Conservation (phyloP, 1,140 invertebrate species). For the Coenobita brevimanus region DNA sequence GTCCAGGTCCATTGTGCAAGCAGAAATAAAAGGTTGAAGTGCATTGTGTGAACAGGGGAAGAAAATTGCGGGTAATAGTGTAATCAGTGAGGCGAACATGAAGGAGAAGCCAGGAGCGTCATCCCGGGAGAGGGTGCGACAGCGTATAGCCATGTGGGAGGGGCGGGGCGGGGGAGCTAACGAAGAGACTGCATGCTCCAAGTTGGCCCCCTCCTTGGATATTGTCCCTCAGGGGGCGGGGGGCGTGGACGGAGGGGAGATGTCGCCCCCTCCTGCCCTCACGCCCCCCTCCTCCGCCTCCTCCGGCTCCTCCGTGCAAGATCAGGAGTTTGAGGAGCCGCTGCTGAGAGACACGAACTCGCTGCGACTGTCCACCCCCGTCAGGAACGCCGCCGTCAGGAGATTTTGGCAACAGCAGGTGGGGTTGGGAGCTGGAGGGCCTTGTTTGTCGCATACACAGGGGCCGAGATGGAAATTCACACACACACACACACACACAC, state of each 20-base stretch:
- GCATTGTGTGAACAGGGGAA: too few species aligned
- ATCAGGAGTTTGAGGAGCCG: slow-evolving; percentile 37
- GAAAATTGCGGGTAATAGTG: too few species aligned
- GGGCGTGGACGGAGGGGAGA: too few species aligned
- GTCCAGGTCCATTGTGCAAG: too few species aligned
- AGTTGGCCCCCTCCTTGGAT: neutral
- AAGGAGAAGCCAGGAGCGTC: neutral
- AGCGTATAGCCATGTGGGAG: slow-evolving; percentile 56
- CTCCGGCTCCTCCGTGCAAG: slow-evolving; percentile 12
- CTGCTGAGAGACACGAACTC: slow-evolving; percentile 14
- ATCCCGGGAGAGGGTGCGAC: slow-evolving; percentile 30
- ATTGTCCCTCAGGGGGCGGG: too few species aligned
- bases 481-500: too few species aligned
- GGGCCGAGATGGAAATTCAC: neutral
- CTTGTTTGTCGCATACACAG: neutral
- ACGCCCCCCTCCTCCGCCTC: slow-evolving; percentile 9
- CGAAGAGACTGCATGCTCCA: neutral
- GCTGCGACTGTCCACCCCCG: slow-evolving; percentile 14
- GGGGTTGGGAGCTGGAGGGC: neutral
- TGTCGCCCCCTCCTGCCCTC: neutral
- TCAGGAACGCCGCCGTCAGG: slow-evolving; percentile 62
- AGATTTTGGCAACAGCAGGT: slow-evolving; percentile 63
- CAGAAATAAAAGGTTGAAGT: too few species aligned
- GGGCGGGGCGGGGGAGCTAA: neutral
- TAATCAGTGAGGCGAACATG: slow-evolving; percentile 34